Conservation (phyloP, 2,113 vertebrate genomes). For the Callithrix jacchus region DNA sequence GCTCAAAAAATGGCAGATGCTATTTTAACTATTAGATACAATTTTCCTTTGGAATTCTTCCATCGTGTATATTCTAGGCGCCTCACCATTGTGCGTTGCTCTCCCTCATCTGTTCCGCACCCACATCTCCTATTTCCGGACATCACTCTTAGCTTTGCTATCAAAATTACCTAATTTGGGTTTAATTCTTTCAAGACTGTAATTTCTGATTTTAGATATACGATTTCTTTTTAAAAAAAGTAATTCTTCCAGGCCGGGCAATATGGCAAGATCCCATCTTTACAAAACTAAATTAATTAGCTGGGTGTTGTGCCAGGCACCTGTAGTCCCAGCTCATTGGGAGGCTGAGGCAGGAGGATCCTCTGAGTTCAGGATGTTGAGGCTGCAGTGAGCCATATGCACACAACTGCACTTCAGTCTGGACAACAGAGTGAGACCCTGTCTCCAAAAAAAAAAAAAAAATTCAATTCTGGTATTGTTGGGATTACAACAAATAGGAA, state of each 20-base stretch:
- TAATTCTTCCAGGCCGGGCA: neutral
- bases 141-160: neutral
- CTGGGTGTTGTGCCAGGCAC: no score
- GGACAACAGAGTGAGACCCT: no score
- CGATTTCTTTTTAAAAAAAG: neutral
- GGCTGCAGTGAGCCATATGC: no score
- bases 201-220: constrained; percentile 3
- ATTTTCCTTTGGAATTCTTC: neutral
- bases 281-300: no score
- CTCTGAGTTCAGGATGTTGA: no score
- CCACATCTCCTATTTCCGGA: neutral
- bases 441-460: no score
- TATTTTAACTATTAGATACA: constrained; percentile 14
- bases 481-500: neutral
- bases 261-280: no score
- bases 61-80: neutral
- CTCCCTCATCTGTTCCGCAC: neutral
- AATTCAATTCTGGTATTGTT: neutral
- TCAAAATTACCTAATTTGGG: neutral
- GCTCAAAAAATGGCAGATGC: neutral
- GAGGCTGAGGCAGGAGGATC: no score
- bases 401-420: no score
- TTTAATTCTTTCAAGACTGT: neutral
- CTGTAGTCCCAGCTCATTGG: no score
- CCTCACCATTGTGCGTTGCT: neutral